Conservation (phyloP, 2,888 invertebrate species). For the Drosophila barbarae region DNA sequence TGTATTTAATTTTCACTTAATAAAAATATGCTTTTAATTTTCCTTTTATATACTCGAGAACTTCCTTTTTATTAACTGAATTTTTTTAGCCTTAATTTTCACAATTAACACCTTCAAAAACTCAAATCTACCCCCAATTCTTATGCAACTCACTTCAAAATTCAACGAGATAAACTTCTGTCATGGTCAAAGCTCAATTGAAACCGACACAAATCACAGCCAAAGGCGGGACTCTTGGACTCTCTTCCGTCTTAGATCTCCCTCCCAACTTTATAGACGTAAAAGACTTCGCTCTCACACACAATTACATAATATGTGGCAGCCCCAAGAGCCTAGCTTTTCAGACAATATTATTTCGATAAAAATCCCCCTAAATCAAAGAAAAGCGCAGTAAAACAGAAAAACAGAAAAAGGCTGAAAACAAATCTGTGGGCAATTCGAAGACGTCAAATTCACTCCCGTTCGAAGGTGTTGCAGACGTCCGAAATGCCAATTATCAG, state of each 20-base stretch:
- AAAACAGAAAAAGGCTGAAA: constrained; percentile 12
- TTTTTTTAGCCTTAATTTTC: background rate
- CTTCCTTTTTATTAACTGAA: accelerated
- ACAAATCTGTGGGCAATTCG: constrained; percentile 42
- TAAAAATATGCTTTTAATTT: no score
- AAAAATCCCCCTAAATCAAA: constrained; percentile 59
- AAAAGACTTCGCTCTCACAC: constrained; percentile 15
- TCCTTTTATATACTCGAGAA: background rate
- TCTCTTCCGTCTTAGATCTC: constrained; percentile 65
- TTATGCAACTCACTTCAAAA: constrained; percentile 9
- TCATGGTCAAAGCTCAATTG: constrained; percentile 62
- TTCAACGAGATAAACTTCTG: constrained; percentile 37
- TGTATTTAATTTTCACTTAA: no score
- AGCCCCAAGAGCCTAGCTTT: constrained; percentile 25
- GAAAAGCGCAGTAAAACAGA: constrained; percentile 24
- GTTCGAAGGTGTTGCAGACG: constrained; percentile 56
- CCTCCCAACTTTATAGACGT: background rate
- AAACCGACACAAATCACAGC: constrained; percentile 36
- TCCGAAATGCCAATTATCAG: constrained; percentile 51
- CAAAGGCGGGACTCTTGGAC: constrained; percentile 41
- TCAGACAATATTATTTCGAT: constrained; percentile 51
- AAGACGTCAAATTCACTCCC: constrained; percentile 25
- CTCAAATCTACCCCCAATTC: background rate
- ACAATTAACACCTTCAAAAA: background rate
- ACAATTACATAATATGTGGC: constrained; percentile 29